Base-by-base conservation (phyloP, 2,888 invertebrate species). In the Cybosia mesomella region DNA sequence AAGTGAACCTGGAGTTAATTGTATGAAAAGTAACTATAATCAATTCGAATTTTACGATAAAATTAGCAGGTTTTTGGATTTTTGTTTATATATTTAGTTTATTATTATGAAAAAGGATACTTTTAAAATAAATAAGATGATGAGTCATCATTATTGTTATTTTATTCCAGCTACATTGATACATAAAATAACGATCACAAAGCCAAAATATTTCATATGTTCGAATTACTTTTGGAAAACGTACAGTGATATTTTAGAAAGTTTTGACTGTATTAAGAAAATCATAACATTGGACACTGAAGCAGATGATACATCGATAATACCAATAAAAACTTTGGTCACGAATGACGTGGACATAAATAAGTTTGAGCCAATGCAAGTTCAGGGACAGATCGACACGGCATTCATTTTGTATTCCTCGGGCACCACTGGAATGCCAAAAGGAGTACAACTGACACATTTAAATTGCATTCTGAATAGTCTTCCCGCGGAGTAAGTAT, bases 351-450 rank as follows among this genome's bases (percentile, higher is more conserved):
- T 84, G 70, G 85, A 91, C 82, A 71, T 87, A 70, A 67, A 86
- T 70, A 83, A 81, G 61, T 92, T 90, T 77, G 88, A 94, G 63
- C 96, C 96, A 43, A 79, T 85, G 64, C 79, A 88, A 22, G 91
- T 96, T n/a, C 96, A 85, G 66, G 92, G 91, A 68, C 87, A 89
- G 66, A 83, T 72, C 34, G 91, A 92, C 74, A 82, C 83, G 2
- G 90, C 89, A 0, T 79, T 88, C 28, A 91, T 97, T 81, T 92
- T 97, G 70, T 96, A 96, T 87, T 97, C 97, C 49, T 97, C 97
- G 67, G 97, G 97, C 59, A 97, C 97, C 0, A 96, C 96, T 21
- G 97, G 97, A 0, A 87, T 96, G 80, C 96, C 97, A 0, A 97
- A 97, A 88, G 96, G 96, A 43, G 96, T 97, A 1, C 92, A 95